Conservation (phyloP, 2,113 vertebrate species). For the Actenoides hombroni region DNA sequence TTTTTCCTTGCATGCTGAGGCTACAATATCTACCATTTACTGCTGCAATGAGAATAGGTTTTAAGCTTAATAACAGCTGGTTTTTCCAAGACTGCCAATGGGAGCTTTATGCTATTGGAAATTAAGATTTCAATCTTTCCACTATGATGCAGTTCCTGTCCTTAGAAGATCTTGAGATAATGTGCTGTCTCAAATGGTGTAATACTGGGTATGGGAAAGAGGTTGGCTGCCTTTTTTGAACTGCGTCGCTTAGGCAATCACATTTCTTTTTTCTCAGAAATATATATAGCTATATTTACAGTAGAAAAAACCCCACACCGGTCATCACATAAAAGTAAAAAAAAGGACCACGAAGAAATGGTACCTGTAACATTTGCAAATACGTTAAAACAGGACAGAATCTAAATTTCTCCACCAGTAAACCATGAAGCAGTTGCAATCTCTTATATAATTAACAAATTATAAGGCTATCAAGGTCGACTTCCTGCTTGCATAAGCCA, state of each 20-base stretch:
- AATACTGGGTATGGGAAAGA: not conserved
- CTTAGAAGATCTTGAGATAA: not conserved
- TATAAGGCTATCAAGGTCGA: not conserved
- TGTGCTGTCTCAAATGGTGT: not conserved
- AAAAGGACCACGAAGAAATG: not conserved
- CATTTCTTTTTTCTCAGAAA: not conserved
- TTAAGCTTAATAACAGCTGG: not conserved
- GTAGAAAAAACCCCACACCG: not conserved
- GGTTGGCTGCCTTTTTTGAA: not conserved
- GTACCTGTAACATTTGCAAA: not conserved
- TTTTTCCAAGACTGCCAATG: not conserved
- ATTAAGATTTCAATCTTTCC: not conserved
- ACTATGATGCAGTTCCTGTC: not conserved
- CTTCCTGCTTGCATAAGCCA: not conserved
- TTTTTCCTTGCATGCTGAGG: not conserved
- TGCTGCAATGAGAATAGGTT: not conserved
- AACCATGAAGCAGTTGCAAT: accelerated
- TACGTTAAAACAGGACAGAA: not conserved
- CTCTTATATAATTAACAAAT: not conserved
- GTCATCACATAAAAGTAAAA: not conserved
- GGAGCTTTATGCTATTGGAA: not conserved
- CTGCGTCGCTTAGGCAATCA: not conserved
- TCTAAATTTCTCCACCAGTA: not conserved
- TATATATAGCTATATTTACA: not conserved
- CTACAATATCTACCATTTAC: not conserved